Base-by-base conservation (phyloP, 92 coral and sea anemone species). In the Palythoa caribaeorum region DNA sequence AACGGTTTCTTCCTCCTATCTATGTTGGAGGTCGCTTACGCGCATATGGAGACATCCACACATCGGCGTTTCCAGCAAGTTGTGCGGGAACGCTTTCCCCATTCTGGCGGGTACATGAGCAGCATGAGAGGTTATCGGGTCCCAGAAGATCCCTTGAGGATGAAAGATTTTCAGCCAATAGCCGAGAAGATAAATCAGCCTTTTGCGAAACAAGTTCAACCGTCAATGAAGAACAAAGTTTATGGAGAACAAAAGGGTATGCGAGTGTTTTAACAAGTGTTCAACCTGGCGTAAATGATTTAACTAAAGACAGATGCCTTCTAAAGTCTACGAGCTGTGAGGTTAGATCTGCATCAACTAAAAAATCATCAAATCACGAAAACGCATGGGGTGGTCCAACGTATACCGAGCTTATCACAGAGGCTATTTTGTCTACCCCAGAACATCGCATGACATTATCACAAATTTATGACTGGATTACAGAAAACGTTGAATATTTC, bases 331-430 rank as follows among this genome's bases (percentile, higher is more conserved):
- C 75, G 38, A 14, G 47, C 86, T 81, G 76, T 17, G 86, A 66
- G 20, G 44, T 71, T n/a, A 66, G 21, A 66, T 15, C 62, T 5
- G 36, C 75, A 2, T 14, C 74, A 44, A 68, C 75, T 28, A 16
- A 35, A 63, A 81, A 66, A 40, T 81, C 86, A 1, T 81, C 86
- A 44, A 81, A 51, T 71, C 86, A 81, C 20, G 86, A 81, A 16
- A 81, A 81, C 9, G 86, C 86, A 20, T 81, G 86, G 86, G 86
- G 86, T 17, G 86, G 86, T 5, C 86, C 86, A 1, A 81, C 86
- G 1, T 81, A 81, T 48, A 81, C 86, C 20, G 86, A 81, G 86
- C 86, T 81, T n/a, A 81, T 81, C 44, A 81, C 86, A 8, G 75
- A 81, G 21, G 86, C 86, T 5, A 81, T 81, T 71, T 81, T 81